Evolutionary conservation across 35 echinoderm and acorn worm species (phyloP).

Genomic region (Stichopus chloronotus): DNA sequence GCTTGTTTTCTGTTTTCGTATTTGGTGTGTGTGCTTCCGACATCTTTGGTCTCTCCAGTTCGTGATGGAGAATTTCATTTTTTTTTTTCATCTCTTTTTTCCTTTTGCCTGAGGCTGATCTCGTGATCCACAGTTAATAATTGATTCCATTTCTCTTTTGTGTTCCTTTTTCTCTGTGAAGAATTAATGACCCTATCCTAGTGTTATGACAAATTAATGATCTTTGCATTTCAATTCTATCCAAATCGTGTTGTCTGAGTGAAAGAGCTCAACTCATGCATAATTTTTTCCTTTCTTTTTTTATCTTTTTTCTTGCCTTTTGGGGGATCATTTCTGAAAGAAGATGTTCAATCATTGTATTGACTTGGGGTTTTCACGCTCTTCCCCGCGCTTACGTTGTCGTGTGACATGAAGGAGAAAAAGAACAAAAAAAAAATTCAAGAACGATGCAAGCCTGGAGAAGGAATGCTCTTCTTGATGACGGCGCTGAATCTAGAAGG

Average conservation of each 20-base stretch:
- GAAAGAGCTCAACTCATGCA: neutral
- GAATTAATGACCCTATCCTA: constrained; percentile 22
- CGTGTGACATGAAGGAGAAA: too few relatives aligned
- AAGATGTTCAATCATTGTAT: neutral
- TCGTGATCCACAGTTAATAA: constrained; percentile 1
- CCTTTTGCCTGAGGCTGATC: neutral
- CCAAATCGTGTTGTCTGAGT: constrained; percentile 1
- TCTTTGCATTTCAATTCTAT: constrained; percentile 38
- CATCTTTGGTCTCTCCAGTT: neutral
- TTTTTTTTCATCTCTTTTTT: neutral
- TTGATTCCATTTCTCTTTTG: constrained; percentile 10
- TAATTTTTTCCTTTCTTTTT: neutral
- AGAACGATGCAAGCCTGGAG: too few relatives aligned
- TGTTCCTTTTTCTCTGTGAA: constrained; percentile 8
- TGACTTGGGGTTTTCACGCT: neutral
- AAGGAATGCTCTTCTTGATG: too few relatives aligned
- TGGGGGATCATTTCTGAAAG: constrained; percentile 3
- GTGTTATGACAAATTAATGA: constrained; percentile 47
- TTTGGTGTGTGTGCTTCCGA: neutral
- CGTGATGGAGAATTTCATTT: neutral
- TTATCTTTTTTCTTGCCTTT: neutral
- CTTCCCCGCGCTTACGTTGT: too few relatives aligned
- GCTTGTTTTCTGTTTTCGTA: neutral
- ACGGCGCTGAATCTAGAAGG: neutral
- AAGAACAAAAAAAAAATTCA: too few relatives aligned